phyloP scores from a whole-genome alignment of 2,888 invertebrate genomes.

The Psococerastis gibbosa region DNA sequence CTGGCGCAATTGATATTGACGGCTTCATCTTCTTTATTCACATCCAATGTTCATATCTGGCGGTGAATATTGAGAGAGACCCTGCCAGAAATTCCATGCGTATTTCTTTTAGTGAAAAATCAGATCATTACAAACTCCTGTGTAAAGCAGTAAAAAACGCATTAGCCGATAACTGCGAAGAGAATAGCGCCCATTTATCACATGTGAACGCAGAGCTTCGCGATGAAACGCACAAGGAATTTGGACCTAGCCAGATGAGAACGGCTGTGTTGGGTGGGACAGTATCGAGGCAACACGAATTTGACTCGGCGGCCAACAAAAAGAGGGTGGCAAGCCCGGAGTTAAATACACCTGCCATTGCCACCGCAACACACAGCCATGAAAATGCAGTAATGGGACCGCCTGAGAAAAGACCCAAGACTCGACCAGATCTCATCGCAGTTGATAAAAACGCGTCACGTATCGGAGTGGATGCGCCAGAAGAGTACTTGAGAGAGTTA shows the following conservation, averaged over 20 bases:
- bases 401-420: neutral
- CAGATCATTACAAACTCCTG: constrained; percentile 25
- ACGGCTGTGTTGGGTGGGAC: constrained; percentile 7
- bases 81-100: constrained; percentile 15
- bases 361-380: too few relatives aligned
- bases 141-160: constrained; percentile 24
- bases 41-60: constrained; percentile 30
- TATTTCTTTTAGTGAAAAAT: constrained; percentile 36
- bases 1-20: constrained; percentile 16
- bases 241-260: constrained; percentile 10
- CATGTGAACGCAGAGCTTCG: too few relatives aligned
- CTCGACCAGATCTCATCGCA: neutral
- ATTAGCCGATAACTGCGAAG: constrained; percentile 19
- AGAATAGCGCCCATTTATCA: constrained; percentile 25
- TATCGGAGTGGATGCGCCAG: neutral
- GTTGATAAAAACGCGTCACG: neutral
- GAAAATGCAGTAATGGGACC: too few relatives aligned
- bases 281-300: constrained; percentile 1
- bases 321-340: neutral
- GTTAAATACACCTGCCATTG: too few relatives aligned
- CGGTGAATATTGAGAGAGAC: neutral
- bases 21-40: constrained; percentile 33
- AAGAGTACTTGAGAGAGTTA: neutral
- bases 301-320: neutral
- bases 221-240: neutral